Base-by-base conservation (phyloP, 2,888 invertebrate genomes). In the Pyralis farinalis region DNA sequence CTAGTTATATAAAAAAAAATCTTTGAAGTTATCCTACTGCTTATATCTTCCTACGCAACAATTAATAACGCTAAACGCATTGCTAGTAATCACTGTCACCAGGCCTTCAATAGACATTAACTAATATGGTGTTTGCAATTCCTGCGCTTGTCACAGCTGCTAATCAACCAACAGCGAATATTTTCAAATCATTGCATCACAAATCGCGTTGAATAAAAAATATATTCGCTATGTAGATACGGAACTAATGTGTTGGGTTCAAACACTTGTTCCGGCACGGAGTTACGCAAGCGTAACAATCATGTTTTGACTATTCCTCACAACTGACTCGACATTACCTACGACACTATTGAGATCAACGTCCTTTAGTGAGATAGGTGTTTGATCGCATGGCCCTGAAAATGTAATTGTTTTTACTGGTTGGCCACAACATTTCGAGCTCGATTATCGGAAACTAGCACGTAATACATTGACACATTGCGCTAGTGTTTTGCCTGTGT, bases 331-430 rank as follows among this genome's bases (percentile, higher is more conserved):
- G 6, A 12, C 10, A 8, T 38, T 27, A 12, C 12, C 37, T 37
- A 37, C 37, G 22, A 11, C 21, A 25, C 37, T 31, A 31, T 22
- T 32, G 32, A 37, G 37, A 37, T 37, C 37, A 25, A 28, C 8
- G 22, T 32, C 31, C 12, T 31, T 12, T 12, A 31, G 22, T 9
- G 31, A 22, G 16, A 31, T 22, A 12, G 12, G 37, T 31, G 7
- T 37, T 30, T 16, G 16, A 16, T 37, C 20, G 9, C 20, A 16
- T 22, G 11, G 16, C 22, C 34, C 7, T 31, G 8, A 25, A 16
- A 25, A 34, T 34, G 25, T 3, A 12, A 27, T 11, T 12, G 16
- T 32, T 7, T n/a, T 16, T 12, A 16, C 31, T 11, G 31, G 8
- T 31, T n/a, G n/a, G n/a, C n/a, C n/a, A n/a, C n/a, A n/a, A n/a